Evolutionary conservation across 2,113 vertebrate species (phyloP), one percentile per base, ranked within the genome.

Genomic region (Pristiophorus japonicus): DNA sequence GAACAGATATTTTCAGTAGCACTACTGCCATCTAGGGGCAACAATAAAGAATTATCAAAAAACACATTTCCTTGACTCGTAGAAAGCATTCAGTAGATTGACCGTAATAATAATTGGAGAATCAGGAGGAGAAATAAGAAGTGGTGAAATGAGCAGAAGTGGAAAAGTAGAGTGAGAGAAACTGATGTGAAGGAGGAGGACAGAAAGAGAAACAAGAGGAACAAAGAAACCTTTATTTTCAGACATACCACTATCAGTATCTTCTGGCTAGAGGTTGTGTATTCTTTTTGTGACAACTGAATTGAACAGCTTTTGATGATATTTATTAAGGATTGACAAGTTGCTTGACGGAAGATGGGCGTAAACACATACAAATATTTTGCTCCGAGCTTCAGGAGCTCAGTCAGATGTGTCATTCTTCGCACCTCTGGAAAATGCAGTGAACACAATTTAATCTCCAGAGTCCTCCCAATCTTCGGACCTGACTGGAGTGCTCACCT

Each of bases 21-120:
- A 70, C 42, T 34, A 94, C 38, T 94, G 93, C 93, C 93, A 94
- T 47, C 93, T 94, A 94, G 93, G 4, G 91, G 12, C 6, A 70
- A 38, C 38, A 70, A 30, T 51, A 45, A 66, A 47, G 42, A 45
- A 94, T 51, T 94, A 67, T 42, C 11, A 16, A 27, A 87, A 45
- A 18, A 81, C 4, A 81, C 16, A 81, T 42, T 81, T 45, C 78
- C 42, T 81, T 81, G 4, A 1, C 38, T 42, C 18, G 18, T 42
- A 81, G 38, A 81, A 45, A 81, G 38, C 18, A 30, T 55, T 91
- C 34, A 91, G 38, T 91, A 20, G 62, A 38, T 20, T 38, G 18
- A 91, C 18, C 55, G 6, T 20, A n/a, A 24, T 63, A n/a, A 24
- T 63, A 91, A 63, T 22, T 63, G 59, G n/a, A 91, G 27, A 90